Base-by-base conservation (phyloP, 2,888 invertebrate species). In the Meiosimyza platycephala region DNA sequence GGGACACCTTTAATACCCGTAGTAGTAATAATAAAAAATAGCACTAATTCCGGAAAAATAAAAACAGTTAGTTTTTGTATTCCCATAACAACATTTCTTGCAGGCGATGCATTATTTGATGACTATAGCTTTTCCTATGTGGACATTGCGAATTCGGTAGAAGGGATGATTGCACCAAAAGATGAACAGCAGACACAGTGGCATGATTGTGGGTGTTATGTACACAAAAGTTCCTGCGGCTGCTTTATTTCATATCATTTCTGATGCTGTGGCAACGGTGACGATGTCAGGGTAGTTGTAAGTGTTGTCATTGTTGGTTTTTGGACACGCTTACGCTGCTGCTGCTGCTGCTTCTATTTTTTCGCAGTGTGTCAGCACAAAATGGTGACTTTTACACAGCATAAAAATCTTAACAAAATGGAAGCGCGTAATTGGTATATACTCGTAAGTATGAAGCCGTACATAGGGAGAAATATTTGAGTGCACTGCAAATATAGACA, bases 391-490 rank as follows among this genome's bases (percentile, higher is more conserved):
- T 33, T 47, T 62, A 33, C 28, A 62, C 13, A 28, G 28, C 28
- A 28, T n/a, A 15, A 70, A 54, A 4, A 6, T 18, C 70, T 54
- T 79, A 79, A 83, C 80, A 81, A 81, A 81, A 81, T 81, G 81
- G 81, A 81, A 82, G 82, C 80, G 76, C 74, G 75, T 80, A 47
- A 52, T 74, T 50, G 22, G 40, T 12, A 60, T 51, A 69, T n/a
- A 50, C 3, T n/a, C n/a, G n/a, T n/a, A 50, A 13, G 22, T 48
- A 51, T 6, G 9, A 40, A 40, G 40, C 1, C 3, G 40, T 40
- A 40, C 40, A 40, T 40, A 40, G 6, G 40, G 28, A 4, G 28
- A 28, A 2, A 28, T 28, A 28, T 28, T 28, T 28, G 28, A 28
- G 28, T 28, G 28, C 28, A 4, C 28, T 28, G 28, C 28, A 28